Percentiles rank a stretch among this genome's conserved stretches.
phyloP scores from a whole-genome alignment of 2,797 vertebrate genomes.

The Pampus argenteus region DNA sequence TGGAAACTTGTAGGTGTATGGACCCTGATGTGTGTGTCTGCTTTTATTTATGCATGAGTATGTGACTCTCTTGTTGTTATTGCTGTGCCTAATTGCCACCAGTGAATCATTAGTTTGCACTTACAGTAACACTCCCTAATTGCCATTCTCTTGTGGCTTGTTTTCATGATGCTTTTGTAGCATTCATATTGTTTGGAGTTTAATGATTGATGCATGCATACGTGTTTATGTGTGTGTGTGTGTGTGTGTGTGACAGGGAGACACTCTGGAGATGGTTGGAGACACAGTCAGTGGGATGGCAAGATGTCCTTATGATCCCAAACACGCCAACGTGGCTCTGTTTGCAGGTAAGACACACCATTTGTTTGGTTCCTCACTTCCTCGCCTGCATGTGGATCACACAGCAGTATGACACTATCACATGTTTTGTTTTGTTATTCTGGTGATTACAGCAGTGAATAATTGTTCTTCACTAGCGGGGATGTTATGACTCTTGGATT shows the following conservation, averaged over 20 bases:
- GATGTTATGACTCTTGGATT: not conserved
- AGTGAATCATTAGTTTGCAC: conserved; percentile 77
- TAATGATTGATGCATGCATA: conserved; percentile 52
- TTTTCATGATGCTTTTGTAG: conserved; percentile 57
- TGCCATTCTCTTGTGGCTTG: conserved; percentile 73
- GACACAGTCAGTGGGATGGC: conserved; percentile 96
- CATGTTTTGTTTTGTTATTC: not conserved
- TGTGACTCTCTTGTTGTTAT: conserved; percentile 56
- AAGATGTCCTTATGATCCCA: conserved; percentile 95
- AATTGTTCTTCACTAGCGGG: not conserved
- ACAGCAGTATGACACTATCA: not conserved
- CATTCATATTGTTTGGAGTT: conserved; percentile 50
- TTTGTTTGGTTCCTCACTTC: too few relatives aligned
- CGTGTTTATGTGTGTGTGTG: conserved; percentile 44
- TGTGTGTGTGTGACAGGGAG: conserved; percentile 82
- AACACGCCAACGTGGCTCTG: conserved; percentile 94
- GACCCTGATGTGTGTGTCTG: conserved; percentile 11
- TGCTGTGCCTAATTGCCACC: conserved; percentile 72
- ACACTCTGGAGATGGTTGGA: conserved; percentile 91
- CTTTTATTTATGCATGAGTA: conserved; percentile 64
- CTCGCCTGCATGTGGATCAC: not conserved
- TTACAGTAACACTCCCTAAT: conserved; percentile 70
- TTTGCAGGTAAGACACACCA: conserved; percentile 88
- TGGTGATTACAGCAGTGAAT: not conserved
- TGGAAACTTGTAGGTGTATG: conserved; percentile 18